These are phyloP conservation scores for Campoletis sonorensis DNA, from an alignment of 1,140 invertebrate genomes.

Conservation along the genomic window DNA sequence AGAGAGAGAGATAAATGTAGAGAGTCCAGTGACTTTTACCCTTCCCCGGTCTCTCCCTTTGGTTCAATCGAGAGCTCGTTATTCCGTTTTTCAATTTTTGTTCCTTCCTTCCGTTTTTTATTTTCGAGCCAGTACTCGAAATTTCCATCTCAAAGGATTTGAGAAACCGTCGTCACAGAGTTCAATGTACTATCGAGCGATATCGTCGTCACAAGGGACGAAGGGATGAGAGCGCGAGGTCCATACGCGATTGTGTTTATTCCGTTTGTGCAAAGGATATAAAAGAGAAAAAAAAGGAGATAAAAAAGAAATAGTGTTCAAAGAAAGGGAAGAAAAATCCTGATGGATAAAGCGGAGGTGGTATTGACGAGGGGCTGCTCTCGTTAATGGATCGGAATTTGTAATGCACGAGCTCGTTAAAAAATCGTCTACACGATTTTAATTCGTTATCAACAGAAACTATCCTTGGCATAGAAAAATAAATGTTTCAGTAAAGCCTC, in stretches of 20 bases:
- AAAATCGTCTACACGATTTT: too few species aligned
- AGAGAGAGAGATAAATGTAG: not conserved
- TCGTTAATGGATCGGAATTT: too few species aligned
- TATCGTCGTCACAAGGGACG: too few species aligned
- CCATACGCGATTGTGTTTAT: slow-evolving; percentile 5
- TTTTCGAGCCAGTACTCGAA: slow-evolving; percentile 25
- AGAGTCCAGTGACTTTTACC: slow-evolving; percentile 7
- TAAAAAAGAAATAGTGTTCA: not conserved
- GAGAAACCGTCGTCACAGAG: slow-evolving; percentile 11
- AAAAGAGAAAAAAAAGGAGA: not conserved
- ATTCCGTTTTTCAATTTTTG: slow-evolving; percentile 20
- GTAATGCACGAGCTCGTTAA: too few species aligned
- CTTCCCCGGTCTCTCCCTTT: not conserved
- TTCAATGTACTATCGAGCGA: too few species aligned
- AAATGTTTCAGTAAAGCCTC: too few species aligned
- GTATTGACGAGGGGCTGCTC: too few species aligned
- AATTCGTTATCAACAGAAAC: too few species aligned
- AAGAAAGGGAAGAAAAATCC: not conserved
- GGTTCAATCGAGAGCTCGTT: slow-evolving; percentile 21
- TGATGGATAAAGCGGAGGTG: not conserved
- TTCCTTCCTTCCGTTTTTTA: not conserved
- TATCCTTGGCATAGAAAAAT: too few species aligned
- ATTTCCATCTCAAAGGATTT: slow-evolving; percentile 51
- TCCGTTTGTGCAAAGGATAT: slow-evolving; percentile 6
- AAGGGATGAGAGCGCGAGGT: not conserved